phyloP scores from a whole-genome alignment of 2,888 invertebrate genomes.

The Monoplex corrugatus region DNA sequence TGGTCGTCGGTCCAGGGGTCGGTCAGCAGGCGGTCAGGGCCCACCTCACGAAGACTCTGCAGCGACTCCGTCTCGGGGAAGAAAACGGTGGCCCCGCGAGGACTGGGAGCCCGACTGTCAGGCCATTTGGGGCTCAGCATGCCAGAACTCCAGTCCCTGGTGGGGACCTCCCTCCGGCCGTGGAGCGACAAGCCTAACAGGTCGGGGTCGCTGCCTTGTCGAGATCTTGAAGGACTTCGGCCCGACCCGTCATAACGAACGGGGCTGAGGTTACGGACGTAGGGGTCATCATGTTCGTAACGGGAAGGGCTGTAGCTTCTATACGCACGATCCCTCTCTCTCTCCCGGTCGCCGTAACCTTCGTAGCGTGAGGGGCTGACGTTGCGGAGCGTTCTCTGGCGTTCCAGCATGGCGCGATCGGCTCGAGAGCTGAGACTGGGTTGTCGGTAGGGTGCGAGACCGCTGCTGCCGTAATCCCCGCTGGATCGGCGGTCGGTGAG shows the following conservation, averaged over 20 bases:
- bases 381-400: conserved; percentile 60
- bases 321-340: conserved; percentile 53
- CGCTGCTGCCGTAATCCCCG: conserved; percentile 35
- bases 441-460: conserved; percentile 28
- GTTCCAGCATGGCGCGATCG: conserved; percentile 49
- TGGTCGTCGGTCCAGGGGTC: conserved; percentile 57
- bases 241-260: conserved; percentile 68
- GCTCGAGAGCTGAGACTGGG: conserved; percentile 43
- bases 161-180: conserved; percentile 63
- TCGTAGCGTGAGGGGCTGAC: conserved; percentile 68
- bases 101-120: conserved; percentile 69
- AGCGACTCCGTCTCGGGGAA: conserved; percentile 74
- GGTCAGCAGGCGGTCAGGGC: conserved; percentile 53
- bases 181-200: conserved; percentile 69
- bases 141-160: conserved; percentile 65
- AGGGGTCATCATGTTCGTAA: conserved; percentile 71
- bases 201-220: conserved; percentile 72
- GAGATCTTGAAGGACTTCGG: conserved; percentile 71
- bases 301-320: conserved; percentile 68
- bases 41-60: conserved; percentile 56
- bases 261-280: conserved; percentile 64
- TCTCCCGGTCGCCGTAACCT: conserved; percentile 43
- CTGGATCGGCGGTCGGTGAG: conserved; percentile 52
- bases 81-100: conserved; percentile 69
- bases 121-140: conserved; percentile 72